Evolutionary conservation across 1,140 invertebrate genomes (phyloP), one percentile per base, ranked within the genome.

Genomic region (Teleogryllus occipitalis): DNA sequence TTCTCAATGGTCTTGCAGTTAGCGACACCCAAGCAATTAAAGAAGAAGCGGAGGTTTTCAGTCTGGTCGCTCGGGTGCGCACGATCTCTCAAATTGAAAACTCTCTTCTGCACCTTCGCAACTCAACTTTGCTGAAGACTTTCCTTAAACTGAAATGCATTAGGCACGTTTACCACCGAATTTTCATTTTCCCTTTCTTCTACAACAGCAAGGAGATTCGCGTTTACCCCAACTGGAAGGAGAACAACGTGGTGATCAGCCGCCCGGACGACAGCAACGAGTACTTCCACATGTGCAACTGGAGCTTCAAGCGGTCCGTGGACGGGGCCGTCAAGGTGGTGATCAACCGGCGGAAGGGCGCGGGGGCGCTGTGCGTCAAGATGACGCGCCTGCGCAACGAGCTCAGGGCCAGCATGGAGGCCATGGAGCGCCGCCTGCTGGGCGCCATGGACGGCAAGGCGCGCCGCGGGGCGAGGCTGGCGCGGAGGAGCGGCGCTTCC

Each of bases 1-100:
- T 95, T 22, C 86, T 95, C 0, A 95, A 94, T 83, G 94, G 93
- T 84, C 86, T 95, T 80, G 94, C 94, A 4, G 93, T 95, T 0
- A 94, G 91, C 83, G 93, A 95, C 82, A 95, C 93, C 0, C 87
- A 90, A 84, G 90, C 90, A 18, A 95, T 95, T 75, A 89, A 92
- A 83, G 89, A 89, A 0, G 89, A 95, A 82, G 93, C 94, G 0
- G 93, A 95, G 84, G 85, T 95, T 14, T 90, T 95, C 2, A 91
- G 91, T 47, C 72, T 79, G 14, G 21, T 74, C 39, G 27, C 72
- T 39, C 73, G 78, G 39, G 72, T 47, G 12, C 49, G 72, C 22
- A 21, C 72, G 12, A 74, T 79, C 7, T 47, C 47, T 18, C 47
- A 79, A 8, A 47, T 73, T 15, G 78, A 79, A 65, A 18, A 14